Conservation (phyloP, 2,888 invertebrate species). For the Apeira syringaria region DNA sequence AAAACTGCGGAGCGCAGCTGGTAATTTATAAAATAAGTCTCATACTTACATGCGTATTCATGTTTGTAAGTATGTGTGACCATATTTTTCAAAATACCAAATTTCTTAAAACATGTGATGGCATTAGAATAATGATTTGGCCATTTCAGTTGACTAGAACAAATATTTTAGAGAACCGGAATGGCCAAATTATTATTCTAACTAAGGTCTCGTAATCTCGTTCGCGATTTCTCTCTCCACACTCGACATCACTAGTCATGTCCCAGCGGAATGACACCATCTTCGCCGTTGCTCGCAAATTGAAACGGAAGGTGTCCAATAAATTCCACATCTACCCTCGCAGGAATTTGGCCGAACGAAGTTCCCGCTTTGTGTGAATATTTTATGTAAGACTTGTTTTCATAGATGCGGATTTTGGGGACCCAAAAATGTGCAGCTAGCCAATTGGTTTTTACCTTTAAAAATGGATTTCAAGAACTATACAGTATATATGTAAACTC, state of each 20-base stretch:
- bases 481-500: too few relatives aligned
- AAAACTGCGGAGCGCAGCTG: too few relatives aligned
- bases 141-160: too few relatives aligned
- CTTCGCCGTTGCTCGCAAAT: constrained; percentile 60
- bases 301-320: constrained; percentile 77
- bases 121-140: too few relatives aligned
- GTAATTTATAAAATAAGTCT: too few relatives aligned
- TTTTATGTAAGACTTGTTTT: constrained; percentile 49
- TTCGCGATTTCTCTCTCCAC: background rate
- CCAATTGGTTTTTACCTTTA: background rate
- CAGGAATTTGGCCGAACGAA: constrained; percentile 56
- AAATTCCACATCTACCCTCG: constrained; percentile 61
- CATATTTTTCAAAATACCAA: too few relatives aligned
- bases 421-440: constrained; percentile 2
- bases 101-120: too few relatives aligned
- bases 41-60: too few relatives aligned
- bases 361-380: constrained; percentile 61
- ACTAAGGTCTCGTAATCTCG: background rate
- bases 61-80: too few relatives aligned
- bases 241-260: constrained; percentile 9
- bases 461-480: too few relatives aligned
- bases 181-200: too few relatives aligned
- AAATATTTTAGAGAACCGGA: too few relatives aligned
- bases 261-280: constrained; percentile 47
- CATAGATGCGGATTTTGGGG: constrained; percentile 17